Percentiles rank a stretch among this genome's conserved stretches.
Conservation (phyloP, 1,140 invertebrate species). For the Lordiphosa clarofinis region DNA sequence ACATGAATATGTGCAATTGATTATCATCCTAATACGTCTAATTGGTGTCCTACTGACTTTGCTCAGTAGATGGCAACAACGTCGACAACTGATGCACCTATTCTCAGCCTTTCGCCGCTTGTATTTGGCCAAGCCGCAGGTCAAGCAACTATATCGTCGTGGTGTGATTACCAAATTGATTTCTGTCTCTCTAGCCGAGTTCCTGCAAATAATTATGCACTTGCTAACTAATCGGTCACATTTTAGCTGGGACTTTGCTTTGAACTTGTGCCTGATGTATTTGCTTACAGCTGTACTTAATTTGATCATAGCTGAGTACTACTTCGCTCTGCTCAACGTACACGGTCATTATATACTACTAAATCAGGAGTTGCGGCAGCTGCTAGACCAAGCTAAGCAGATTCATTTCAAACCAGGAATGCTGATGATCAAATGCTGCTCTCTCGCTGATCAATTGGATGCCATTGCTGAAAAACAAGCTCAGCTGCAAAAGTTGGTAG, state of each 20-base stretch:
- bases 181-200: constrained; percentile 8
- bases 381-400: constrained; percentile 2
- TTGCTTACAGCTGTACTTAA: constrained; percentile 27
- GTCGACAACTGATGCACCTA: constrained; percentile 10
- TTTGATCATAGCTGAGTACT: constrained; percentile 33
- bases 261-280: constrained; percentile 5
- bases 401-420: constrained; percentile 3
- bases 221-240: background rate
- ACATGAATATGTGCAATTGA: constrained; percentile 37
- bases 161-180: constrained; percentile 18
- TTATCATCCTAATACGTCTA: constrained; percentile 18
- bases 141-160: constrained; percentile 14
- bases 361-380: constrained; percentile 15
- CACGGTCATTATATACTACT: constrained; percentile 41
- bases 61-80: constrained; percentile 36
- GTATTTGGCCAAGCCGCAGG: constrained; percentile 17
- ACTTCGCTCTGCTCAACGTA: constrained; percentile 18
- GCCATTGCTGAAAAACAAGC: constrained; percentile 20
- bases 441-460: constrained; percentile 38
- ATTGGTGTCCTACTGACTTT: constrained; percentile 31
- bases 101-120: constrained; percentile 17
- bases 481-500: constrained; percentile 1
- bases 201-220: constrained; percentile 8
- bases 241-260: background rate
- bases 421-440: constrained; percentile 28